A percentile compares a stretch with the other conserved stretches of the same genome.
phyloP scores from a whole-genome alignment of 2,113 vertebrate species.

The Seriola quinqueradiata region DNA sequence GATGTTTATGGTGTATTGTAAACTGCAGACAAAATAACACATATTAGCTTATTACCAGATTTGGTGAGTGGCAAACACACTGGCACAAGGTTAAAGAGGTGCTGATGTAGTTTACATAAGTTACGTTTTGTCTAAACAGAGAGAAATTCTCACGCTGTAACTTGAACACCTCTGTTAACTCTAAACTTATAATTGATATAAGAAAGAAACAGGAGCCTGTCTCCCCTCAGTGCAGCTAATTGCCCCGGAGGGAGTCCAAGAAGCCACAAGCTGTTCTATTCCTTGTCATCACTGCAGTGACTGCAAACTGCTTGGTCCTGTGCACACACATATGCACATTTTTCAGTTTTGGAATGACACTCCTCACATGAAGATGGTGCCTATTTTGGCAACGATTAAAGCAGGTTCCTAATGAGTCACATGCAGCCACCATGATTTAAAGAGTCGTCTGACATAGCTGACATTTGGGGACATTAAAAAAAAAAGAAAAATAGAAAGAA shows the following conservation, averaged over 20 bases:
- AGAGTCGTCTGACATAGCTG: neutral
- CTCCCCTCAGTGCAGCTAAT: constrained; percentile 27
- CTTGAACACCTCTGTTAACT: constrained; percentile 4
- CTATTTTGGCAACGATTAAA: constrained; percentile 9
- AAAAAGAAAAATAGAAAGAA: neutral
- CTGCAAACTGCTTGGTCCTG: neutral
- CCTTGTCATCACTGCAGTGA: constrained; percentile 31
- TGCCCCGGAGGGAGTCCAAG: constrained; percentile 30
- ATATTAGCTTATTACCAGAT: neutral
- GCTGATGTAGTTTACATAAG: neutral
- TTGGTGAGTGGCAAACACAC: neutral
- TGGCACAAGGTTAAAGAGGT: neutral
- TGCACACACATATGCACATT: neutral
- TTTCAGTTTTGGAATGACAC: neutral
- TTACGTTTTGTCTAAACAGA: neutral
- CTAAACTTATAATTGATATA: constrained; percentile 9
- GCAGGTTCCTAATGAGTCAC: constrained; percentile 9
- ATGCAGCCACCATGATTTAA: constrained; percentile 18
- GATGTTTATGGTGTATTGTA: neutral
- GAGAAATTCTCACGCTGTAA: neutral
- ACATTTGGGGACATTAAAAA: neutral
- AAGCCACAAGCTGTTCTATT: constrained; percentile 38
- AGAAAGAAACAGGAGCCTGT: constrained; percentile 34
- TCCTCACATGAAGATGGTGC: neutral
- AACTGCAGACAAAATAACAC: neutral